Evolutionary conservation across 2,888 invertebrate species (phyloP), one percentile per base, ranked within the genome.

Genomic region (Schizaphis graminum): DNA sequence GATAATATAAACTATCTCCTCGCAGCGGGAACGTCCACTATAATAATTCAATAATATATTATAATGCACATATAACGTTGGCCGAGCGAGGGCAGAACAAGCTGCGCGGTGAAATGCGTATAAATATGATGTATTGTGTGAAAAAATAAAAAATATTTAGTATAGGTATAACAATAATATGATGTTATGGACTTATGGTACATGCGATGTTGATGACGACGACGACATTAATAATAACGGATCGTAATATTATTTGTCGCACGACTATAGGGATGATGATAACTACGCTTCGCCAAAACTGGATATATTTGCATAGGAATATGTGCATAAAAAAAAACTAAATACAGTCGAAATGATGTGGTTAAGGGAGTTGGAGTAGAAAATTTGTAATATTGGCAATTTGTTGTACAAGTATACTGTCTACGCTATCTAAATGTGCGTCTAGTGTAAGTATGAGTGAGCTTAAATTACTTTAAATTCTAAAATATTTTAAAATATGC

Each of bases 11-110:
- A 84, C 91, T 57, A 86, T 92, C 67, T 77, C 35, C 88, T 67
- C 88, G 35, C 92, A 92, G 92, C 88, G 88, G 88, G 88, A 67
- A 67, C 67, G 88, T 88, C 88, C 77, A 84, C n/a, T 67, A 2
- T n/a, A 47, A 84, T 47, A 86, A 28, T 47, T 28, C 26, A 44
- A 13, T 44, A 26, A 4, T 26, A 85, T 41, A 24, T 67, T 67
- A 67, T n/a, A 67, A 57, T 57, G n/a, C n/a, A 49, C 67, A 67
- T 77, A 77, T 13, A 13, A 28, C 44, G n/a, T 53, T 87, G 87
- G 87, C 49, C 87, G 87, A 87, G 87, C 49, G 87, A 87, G 87
- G 35, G 87, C 53, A 87, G 24, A 87, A 87, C 35, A 1, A 47
- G 0, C 47, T 28, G 28, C 16, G 41, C 84, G 24, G 85, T 11